These are phyloP conservation scores for Morpho deidamia DNA, from an alignment of 2,888 invertebrate species.

Conservation along the genomic window DNA sequence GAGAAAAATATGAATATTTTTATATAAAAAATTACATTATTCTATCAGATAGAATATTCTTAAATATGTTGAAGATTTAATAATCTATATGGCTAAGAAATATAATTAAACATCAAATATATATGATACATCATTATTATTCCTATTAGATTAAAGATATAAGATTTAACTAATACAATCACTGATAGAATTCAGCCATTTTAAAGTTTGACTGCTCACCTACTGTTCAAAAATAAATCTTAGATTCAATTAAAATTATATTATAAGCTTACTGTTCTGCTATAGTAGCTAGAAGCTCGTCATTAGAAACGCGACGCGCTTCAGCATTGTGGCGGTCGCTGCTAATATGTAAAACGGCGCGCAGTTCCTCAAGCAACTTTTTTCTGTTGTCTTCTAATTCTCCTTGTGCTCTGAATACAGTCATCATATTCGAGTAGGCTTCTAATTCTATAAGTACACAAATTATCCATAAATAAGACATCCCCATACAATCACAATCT, in stretches of 20 bases:
- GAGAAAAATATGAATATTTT: too few relatives aligned
- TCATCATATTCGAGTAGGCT: conserved; percentile 93
- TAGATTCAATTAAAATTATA: conserved; percentile 36
- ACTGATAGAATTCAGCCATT: conserved; percentile 50
- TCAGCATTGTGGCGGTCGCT: conserved; percentile 95
- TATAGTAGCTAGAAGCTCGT: conserved; percentile 92
- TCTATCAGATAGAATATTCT: background rate
- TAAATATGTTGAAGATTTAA: conserved; percentile 1
- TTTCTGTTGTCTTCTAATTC: conserved; percentile 90
- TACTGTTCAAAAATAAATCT: conserved; percentile 60
- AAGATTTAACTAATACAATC: background rate
- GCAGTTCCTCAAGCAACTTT: conserved; percentile 89
- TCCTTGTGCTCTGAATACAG: conserved; percentile 95
- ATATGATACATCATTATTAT: background rate
- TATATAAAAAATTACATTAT: background rate
- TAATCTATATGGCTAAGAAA: conserved; percentile 38
- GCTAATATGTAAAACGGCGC: conserved; percentile 89
- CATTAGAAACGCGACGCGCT: conserved; percentile 93
- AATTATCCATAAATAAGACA: conserved; percentile 32
- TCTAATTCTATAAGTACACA: conserved; percentile 86
- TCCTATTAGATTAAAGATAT: conserved; percentile 11
- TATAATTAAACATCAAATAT: background rate
- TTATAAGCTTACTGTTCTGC: conserved; percentile 88
- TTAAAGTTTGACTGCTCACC: conserved; percentile 49
- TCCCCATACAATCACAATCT: conserved; percentile 25